phyloP scores from a whole-genome alignment of 1,140 invertebrate genomes.

The Aethina tumida region DNA sequence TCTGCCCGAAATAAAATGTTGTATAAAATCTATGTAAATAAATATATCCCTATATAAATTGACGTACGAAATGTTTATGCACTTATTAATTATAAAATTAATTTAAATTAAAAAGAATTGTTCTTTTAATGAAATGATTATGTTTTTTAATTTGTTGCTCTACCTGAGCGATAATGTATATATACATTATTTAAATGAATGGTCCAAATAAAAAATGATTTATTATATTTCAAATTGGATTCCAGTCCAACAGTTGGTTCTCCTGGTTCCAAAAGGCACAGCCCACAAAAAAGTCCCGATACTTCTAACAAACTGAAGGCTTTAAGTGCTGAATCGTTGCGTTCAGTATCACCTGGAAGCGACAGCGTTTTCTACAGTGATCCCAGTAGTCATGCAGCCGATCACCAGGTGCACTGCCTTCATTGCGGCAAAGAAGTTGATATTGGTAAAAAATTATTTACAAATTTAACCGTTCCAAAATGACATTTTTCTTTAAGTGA shows the following conservation, averaged over 20 bases:
- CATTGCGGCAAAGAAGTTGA: slow-evolving; percentile 65
- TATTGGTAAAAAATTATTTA: slow-evolving; percentile 37
- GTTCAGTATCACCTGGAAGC: slow-evolving; percentile 76
- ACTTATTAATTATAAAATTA: no score
- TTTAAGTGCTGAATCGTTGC: slow-evolving; percentile 71
- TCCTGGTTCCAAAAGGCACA: slow-evolving; percentile 18
- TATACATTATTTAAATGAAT: no score
- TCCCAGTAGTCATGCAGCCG: slow-evolving; percentile 45
- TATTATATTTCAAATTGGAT: no score
- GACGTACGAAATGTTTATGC: no score
- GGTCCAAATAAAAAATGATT: no score
- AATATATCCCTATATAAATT: no score
- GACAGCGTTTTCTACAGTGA: slow-evolving; percentile 84
- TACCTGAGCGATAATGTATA: no score
- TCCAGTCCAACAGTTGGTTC: slow-evolving; percentile 11
- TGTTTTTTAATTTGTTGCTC: no score
- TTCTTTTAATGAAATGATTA: no score
- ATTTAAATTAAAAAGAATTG: no score
- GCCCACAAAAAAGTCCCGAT: slow-evolving; percentile 20
- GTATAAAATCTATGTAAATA: no score
- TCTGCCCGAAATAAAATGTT: no score
- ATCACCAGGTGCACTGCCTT: slow-evolving; percentile 52
- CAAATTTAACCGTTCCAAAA: slow-evolving; percentile 15
- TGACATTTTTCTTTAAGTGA: slow-evolving; percentile 12
- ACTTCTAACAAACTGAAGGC: slow-evolving; percentile 50